Percentiles rank a stretch among this genome's conserved stretches.
Conservation (phyloP, 2,888 invertebrate species). For the Junonia oenone region DNA sequence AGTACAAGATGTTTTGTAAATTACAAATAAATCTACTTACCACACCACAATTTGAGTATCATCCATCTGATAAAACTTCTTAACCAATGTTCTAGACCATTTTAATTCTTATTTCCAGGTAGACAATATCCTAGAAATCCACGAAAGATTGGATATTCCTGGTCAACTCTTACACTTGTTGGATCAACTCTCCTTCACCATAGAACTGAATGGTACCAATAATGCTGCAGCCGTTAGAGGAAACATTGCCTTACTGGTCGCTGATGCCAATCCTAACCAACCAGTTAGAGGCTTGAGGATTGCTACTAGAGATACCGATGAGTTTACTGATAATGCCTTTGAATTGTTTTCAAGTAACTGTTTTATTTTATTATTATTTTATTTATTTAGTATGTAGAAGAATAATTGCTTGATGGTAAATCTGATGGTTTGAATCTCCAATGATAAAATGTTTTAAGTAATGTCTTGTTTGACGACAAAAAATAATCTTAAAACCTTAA, state of each 20-base stretch:
- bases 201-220: slow-evolving; percentile 47
- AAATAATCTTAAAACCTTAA: too few relatives aligned
- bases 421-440: too few relatives aligned
- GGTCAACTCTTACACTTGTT: slow-evolving; percentile 52
- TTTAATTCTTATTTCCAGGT: slow-evolving; percentile 42
- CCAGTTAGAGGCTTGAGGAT: slow-evolving; percentile 59
- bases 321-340: slow-evolving; percentile 50
- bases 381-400: not conserved
- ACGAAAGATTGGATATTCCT: slow-evolving; percentile 49
- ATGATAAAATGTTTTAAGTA: too few relatives aligned
- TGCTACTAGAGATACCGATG: slow-evolving; percentile 40
- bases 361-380: not conserved
- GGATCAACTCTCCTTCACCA: slow-evolving; percentile 50
- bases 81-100: too few relatives aligned
- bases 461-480: too few relatives aligned
- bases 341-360: slow-evolving; percentile 51
- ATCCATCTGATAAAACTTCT: too few relatives aligned
- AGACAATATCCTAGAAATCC: slow-evolving; percentile 46
- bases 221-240: slow-evolving; percentile 41
- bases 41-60: not conserved
- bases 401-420: too few relatives aligned
- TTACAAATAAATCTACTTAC: too few relatives aligned
- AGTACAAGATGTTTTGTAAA: too few relatives aligned
- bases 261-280: slow-evolving; percentile 44
- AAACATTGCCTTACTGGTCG: slow-evolving; percentile 60